Percentiles rank a stretch among this genome's conserved stretches.
phyloP scores from a whole-genome alignment of 2,797 vertebrate genomes.

The Australoheros facetus region DNA sequence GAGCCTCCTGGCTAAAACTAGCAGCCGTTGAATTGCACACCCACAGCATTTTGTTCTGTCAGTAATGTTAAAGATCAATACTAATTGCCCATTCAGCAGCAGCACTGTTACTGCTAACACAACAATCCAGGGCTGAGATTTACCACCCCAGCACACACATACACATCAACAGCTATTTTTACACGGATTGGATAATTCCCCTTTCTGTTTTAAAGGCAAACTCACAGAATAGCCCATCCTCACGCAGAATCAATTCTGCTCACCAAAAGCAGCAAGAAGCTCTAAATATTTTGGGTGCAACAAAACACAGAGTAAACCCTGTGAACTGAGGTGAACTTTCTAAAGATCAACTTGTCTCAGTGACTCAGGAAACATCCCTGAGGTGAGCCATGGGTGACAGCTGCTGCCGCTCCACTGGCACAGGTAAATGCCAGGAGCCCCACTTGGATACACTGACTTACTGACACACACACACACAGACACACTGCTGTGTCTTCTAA shows the following conservation, averaged over 20 bases:
- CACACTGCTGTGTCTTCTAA: constrained; percentile 16
- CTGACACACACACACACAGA: constrained; percentile 11
- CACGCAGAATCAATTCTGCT: constrained; percentile 18
- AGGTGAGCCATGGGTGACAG: constrained; percentile 77
- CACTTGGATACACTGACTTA: constrained; percentile 49
- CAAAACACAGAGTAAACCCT: constrained; percentile 44
- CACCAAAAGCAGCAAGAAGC: constrained; percentile 3
- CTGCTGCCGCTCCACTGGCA: constrained; percentile 71
- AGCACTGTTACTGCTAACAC: background rate
- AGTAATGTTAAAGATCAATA: constrained; percentile 32
- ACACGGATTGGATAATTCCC: background rate
- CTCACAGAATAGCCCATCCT: background rate
- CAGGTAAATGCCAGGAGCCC: constrained; percentile 80
- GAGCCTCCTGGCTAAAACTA: constrained; percentile 15
- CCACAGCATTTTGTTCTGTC: constrained; percentile 41
- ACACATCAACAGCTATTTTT: background rate
- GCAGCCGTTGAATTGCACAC: constrained; percentile 27
- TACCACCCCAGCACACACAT: background rate
- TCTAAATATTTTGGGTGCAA: constrained; percentile 12
- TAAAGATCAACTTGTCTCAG: constrained; percentile 81
- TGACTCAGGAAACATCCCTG: constrained; percentile 78
- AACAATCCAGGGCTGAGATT: background rate
- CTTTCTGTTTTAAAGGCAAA: constrained; percentile 4
- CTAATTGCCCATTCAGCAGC: constrained; percentile 22
- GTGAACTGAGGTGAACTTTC: constrained; percentile 76